These are phyloP conservation scores for Candidula unifasciata DNA, from an alignment of 2,888 invertebrate genomes.

Conservation along the genomic window DNA sequence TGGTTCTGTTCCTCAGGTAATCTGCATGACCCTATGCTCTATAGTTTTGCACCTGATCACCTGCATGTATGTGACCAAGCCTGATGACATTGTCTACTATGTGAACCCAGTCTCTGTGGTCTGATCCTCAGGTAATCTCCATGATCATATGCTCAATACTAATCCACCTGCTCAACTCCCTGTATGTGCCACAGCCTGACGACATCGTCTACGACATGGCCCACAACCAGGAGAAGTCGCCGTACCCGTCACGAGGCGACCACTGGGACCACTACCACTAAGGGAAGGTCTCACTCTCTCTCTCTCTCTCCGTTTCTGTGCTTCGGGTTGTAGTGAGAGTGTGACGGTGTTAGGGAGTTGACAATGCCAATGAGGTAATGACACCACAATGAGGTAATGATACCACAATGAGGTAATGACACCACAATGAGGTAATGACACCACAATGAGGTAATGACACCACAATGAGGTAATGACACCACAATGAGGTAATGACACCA, in stretches of 20 bases:
- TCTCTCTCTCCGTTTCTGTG: too few relatives aligned
- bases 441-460: too few relatives aligned
- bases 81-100: constrained; percentile 39
- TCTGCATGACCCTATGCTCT: constrained; percentile 63
- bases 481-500: too few relatives aligned
- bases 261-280: constrained; percentile 56
- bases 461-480: too few relatives aligned
- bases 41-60: constrained; percentile 38
- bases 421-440: too few relatives aligned
- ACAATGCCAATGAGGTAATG: too few relatives aligned
- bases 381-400: too few relatives aligned
- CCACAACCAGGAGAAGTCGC: constrained; percentile 71
- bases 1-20: constrained; percentile 58
- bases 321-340: neutral
- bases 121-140: constrained; percentile 61
- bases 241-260: constrained; percentile 70
- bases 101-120: constrained; percentile 25
- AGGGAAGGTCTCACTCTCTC: too few relatives aligned
- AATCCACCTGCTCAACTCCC: constrained; percentile 58
- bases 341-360: neutral
- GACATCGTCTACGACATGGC: constrained; percentile 75
- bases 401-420: too few relatives aligned
- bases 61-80: constrained; percentile 19
- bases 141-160: constrained; percentile 63
- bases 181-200: constrained; percentile 62